Conservation (phyloP, 2,888 invertebrate species). For the Timema podura region DNA sequence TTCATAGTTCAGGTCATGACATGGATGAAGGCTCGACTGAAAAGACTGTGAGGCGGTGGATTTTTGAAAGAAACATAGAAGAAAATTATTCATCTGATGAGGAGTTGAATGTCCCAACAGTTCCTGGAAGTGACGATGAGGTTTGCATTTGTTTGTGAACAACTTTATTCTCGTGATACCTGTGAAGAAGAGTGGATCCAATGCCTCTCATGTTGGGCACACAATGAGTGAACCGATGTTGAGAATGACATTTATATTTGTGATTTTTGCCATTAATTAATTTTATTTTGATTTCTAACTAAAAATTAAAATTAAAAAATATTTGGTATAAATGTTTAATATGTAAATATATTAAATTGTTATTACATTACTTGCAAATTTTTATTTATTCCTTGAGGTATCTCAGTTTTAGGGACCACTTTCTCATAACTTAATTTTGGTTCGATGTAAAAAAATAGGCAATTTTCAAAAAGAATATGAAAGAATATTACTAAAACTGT, state of each 20-base stretch:
- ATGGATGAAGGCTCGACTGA: background rate
- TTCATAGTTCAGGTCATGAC: background rate
- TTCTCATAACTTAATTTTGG: background rate
- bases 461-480: background rate
- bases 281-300: background rate
- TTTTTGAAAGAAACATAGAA: background rate
- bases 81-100: background rate
- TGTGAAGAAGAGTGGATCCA: background rate
- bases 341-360: background rate
- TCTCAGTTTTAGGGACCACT: background rate
- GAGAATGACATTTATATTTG: background rate
- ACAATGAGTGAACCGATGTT: slow-evolving; percentile 1
- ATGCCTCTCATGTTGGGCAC: background rate
- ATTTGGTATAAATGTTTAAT: background rate
- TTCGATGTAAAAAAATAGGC: background rate
- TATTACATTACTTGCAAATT: background rate
- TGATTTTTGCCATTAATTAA: background rate
- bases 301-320: background rate
- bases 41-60: background rate
- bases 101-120: background rate
- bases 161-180: background rate
- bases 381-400: background rate
- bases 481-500: background rate
- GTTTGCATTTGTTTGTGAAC: background rate
- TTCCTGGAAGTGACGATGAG: background rate